phyloP scores from a whole-genome alignment of 2,888 invertebrate species.

The Drosophila nigricruria region DNA sequence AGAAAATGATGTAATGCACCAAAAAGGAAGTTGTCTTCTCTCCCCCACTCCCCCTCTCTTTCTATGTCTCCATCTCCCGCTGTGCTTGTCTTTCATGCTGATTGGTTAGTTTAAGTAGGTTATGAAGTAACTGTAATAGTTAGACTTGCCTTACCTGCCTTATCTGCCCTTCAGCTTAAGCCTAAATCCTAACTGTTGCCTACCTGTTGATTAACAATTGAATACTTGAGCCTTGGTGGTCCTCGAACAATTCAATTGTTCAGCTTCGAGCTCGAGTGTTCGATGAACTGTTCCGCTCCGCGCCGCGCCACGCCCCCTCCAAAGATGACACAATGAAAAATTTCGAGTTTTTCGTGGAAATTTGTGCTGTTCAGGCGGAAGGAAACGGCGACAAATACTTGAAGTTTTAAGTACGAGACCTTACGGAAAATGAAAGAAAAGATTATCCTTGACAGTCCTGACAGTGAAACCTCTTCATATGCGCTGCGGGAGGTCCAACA shows the following conservation, averaged over 20 bases:
- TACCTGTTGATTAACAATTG: conserved; percentile 36
- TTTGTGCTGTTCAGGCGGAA: conserved; percentile 34
- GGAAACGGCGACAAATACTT: conserved; percentile 41
- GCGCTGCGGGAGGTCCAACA: conserved; percentile 33
- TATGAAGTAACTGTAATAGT: conserved; percentile 38
- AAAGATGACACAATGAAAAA: conserved; percentile 27
- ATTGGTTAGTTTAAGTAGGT: neutral
- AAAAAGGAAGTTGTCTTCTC: conserved; percentile 56
- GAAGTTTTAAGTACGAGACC: conserved; percentile 2
- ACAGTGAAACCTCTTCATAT: conserved; percentile 24
- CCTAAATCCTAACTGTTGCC: conserved; percentile 36
- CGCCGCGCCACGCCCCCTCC: conserved; percentile 27
- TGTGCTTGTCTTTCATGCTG: neutral
- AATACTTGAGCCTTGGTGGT: conserved; percentile 37
- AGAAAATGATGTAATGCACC: conserved; percentile 55
- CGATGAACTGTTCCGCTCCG: conserved; percentile 9
- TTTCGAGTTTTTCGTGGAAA: conserved; percentile 33
- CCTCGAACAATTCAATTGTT: conserved; percentile 45
- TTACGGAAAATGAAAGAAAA: conserved; percentile 1
- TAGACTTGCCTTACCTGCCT: neutral
- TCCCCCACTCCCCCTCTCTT: neutral
- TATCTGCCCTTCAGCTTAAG: neutral
- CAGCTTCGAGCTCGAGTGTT: conserved; percentile 23
- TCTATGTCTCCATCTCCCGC: neutral
- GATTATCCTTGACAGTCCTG: conserved; percentile 14